Percentiles rank a stretch among this genome's conserved stretches.
Evolutionary conservation across 2,113 vertebrate species (phyloP).

Genomic region (Trogon surrucura): DNA sequence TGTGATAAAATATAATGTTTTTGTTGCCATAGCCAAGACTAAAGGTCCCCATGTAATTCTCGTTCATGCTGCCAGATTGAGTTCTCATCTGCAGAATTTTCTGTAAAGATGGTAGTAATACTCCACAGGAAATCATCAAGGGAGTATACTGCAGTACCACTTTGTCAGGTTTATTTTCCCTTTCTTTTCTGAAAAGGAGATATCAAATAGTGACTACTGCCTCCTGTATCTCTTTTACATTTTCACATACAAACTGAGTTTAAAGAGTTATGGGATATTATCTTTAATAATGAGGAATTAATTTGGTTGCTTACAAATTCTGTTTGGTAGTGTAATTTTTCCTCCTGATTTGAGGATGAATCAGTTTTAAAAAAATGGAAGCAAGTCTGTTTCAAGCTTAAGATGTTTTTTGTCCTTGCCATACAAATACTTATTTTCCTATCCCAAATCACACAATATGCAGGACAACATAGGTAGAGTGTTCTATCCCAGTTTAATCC

Average conservation of each 20-base stretch:
- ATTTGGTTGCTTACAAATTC: background rate
- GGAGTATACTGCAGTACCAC: background rate
- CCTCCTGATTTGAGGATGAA: background rate
- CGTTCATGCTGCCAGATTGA: background rate
- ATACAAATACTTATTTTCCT: background rate
- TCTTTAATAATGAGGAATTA: background rate
- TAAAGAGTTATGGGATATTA: background rate
- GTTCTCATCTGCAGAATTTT: background rate
- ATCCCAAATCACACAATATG: background rate
- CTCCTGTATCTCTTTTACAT: background rate
- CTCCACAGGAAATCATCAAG: background rate
- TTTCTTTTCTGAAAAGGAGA: background rate
- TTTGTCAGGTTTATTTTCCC: background rate
- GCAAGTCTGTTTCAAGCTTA: background rate
- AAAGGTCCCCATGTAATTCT: background rate
- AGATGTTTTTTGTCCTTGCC: background rate
- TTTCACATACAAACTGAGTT: background rate
- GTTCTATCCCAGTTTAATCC: background rate
- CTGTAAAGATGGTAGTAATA: background rate
- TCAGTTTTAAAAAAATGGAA: background rate
- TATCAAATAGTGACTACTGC: background rate
- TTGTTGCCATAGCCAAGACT: background rate
- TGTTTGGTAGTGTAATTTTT: background rate
- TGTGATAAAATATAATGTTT: background rate
- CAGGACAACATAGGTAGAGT: background rate